phyloP scores from a whole-genome alignment of 1,140 invertebrate species.

The Prorops nasuta region DNA sequence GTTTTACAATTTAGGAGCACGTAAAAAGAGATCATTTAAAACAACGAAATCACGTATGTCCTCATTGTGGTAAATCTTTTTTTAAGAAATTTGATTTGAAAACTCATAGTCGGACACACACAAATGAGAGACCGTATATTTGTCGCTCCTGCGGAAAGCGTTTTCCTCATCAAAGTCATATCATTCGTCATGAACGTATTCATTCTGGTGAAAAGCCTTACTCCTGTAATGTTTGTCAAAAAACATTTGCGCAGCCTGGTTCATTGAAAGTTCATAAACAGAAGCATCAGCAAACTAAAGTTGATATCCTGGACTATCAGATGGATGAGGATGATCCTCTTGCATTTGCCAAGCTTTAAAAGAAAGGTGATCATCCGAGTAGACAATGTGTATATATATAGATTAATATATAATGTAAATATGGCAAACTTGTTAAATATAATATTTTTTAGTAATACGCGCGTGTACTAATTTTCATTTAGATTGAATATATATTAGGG shows the following conservation, averaged over 20 bases:
- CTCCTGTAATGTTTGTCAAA: constrained; percentile 38
- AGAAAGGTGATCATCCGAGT: too few relatives aligned
- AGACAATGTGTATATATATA: too few relatives aligned
- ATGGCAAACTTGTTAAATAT: too few relatives aligned
- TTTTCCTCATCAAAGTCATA: constrained; percentile 53
- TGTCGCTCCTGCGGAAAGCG: constrained; percentile 58
- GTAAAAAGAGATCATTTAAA: constrained; percentile 42
- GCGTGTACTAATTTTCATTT: too few relatives aligned
- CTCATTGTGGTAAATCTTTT: constrained; percentile 45
- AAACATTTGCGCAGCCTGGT: constrained; percentile 37
- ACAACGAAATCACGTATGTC: constrained; percentile 42
- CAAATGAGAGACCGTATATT: constrained; percentile 58
- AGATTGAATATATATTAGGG: too few relatives aligned
- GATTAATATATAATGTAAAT: too few relatives aligned
- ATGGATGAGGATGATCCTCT: constrained; percentile 14
- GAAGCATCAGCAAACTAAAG: constrained; percentile 31
- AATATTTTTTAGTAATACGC: too few relatives aligned
- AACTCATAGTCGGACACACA: constrained; percentile 53
- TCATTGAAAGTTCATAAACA: constrained; percentile 38
- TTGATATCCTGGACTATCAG: constrained; percentile 38
- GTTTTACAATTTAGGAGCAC: constrained; percentile 15
- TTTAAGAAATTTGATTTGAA: constrained; percentile 52
- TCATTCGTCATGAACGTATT: constrained; percentile 49
- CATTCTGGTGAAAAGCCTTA: constrained; percentile 50
- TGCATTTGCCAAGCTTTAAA: constrained; percentile 1